These are phyloP conservation scores for Drosophila truncata DNA, from an alignment of 1,140 invertebrate genomes.

Conservation along the genomic window DNA sequence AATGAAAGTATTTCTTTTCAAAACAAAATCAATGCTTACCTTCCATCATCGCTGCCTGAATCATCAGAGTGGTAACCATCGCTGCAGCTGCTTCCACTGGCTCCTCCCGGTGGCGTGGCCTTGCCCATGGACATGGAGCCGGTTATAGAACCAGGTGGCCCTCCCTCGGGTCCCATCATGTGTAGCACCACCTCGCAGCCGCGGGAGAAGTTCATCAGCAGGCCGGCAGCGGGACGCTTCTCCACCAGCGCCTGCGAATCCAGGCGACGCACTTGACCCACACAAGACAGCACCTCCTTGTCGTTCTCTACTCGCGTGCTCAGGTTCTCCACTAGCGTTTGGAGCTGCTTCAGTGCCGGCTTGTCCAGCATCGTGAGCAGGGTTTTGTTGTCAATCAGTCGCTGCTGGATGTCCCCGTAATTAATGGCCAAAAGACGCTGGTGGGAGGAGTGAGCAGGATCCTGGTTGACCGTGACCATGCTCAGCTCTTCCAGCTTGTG, in stretches of 20 bases:
- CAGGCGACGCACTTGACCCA: conserved; percentile 88
- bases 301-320: conserved; percentile 89
- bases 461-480: conserved; percentile 89
- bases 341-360: conserved; percentile 87
- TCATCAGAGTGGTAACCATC: conserved; percentile 93
- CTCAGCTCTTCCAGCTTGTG: conserved; percentile 94
- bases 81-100: conserved; percentile 87
- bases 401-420: conserved; percentile 92
- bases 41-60: conserved; percentile 89
- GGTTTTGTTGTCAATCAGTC: conserved; percentile 96
- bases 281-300: conserved; percentile 89
- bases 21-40: conserved; percentile 70
- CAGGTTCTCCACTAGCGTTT: conserved; percentile 87
- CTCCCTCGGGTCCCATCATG: conserved; percentile 88
- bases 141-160: conserved; percentile 41
- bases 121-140: conserved; percentile 28
- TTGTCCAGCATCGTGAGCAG: conserved; percentile 94
- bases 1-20: background rate
- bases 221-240: conserved; percentile 89
- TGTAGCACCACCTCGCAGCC: conserved; percentile 92
- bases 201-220: conserved; percentile 93
- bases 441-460: conserved; percentile 94
- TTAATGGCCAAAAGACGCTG: conserved; percentile 94
- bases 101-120: conserved; percentile 85
- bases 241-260: conserved; percentile 87